A percentile compares a stretch with the other conserved stretches of the same genome.
Conservation (phyloP, 2,888 invertebrate species). For the Slavum lentiscoides region DNA sequence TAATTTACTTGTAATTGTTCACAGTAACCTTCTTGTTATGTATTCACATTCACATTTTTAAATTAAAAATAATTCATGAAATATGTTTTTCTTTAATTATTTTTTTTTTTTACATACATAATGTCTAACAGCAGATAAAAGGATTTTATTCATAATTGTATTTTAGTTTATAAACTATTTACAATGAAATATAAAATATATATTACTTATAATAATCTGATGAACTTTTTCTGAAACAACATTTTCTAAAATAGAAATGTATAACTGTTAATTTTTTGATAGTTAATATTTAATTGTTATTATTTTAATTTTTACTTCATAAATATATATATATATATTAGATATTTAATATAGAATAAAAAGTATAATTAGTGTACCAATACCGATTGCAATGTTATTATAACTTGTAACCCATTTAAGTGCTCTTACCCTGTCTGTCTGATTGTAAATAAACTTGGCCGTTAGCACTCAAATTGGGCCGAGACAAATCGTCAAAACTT, state of each 20-base stretch:
- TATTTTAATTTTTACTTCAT: neutral
- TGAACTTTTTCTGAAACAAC: neutral
- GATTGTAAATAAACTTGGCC: constrained; percentile 83
- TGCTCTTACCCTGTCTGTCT: constrained; percentile 78
- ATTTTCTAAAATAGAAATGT: neutral
- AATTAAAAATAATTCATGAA: neutral
- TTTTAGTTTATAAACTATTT: neutral
- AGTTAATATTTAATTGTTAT: neutral
- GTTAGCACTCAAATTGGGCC: constrained; percentile 76
- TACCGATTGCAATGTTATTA: neutral
- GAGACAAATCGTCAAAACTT: constrained; percentile 72
- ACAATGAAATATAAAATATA: neutral
- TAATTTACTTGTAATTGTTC: neutral
- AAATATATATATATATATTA: neutral
- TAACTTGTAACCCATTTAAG: constrained; percentile 39
- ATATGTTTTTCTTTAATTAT: neutral
- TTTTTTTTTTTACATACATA: neutral
- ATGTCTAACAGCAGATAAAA: neutral
- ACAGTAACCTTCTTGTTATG: neutral
- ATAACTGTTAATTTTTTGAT: neutral
- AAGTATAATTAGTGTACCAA: constrained; percentile 18
- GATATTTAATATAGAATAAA: constrained; percentile 1
- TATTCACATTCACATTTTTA: neutral
- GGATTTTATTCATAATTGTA: neutral
- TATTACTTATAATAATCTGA: neutral